Percentiles rank a stretch among this genome's conserved stretches.
phyloP scores from a whole-genome alignment of 2,113 vertebrate species.

The Gobius niger region DNA sequence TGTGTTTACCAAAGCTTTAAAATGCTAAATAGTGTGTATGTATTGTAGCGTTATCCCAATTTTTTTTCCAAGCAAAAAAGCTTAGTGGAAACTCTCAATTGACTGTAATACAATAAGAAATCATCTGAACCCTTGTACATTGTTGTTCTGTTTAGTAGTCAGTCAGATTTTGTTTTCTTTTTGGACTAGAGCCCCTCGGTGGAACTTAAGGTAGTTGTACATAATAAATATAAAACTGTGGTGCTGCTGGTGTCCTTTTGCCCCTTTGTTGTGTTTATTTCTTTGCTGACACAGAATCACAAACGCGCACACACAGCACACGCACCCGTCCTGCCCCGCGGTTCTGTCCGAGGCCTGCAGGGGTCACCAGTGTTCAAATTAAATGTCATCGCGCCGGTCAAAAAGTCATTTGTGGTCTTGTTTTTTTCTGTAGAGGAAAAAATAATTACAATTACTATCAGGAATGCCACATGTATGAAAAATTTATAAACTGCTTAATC shows the following conservation, averaged over 20 bases:
- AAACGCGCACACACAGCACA: slow-evolving; percentile 40
- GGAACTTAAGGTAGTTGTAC: slow-evolving; percentile 48
- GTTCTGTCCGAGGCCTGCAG: slow-evolving; percentile 29
- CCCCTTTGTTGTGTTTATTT: slow-evolving; percentile 27
- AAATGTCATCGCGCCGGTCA: slow-evolving; percentile 32
- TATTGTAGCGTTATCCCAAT: too few relatives aligned
- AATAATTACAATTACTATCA: neutral
- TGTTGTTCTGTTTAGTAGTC: too few relatives aligned
- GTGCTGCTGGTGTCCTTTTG: slow-evolving; percentile 71
- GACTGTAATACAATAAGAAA: too few relatives aligned
- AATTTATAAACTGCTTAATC: too few relatives aligned
- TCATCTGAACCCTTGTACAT: too few relatives aligned
- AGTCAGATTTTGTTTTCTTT: neutral
- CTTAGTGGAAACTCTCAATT: too few relatives aligned
- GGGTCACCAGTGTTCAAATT: slow-evolving; percentile 45
- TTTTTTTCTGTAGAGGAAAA: slow-evolving; percentile 28
- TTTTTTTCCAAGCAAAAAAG: too few relatives aligned
- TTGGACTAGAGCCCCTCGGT: neutral
- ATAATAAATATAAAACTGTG: slow-evolving; percentile 68
- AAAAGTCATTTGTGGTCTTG: slow-evolving; percentile 42
- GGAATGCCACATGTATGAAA: too few relatives aligned
- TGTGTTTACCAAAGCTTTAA: too few relatives aligned
- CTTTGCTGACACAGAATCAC: slow-evolving; percentile 43
- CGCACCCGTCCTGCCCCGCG: slow-evolving; percentile 23
- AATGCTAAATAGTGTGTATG: too few relatives aligned